Conservation (phyloP, 2,797 vertebrate genomes). For the Benthosema pterotum region DNA sequence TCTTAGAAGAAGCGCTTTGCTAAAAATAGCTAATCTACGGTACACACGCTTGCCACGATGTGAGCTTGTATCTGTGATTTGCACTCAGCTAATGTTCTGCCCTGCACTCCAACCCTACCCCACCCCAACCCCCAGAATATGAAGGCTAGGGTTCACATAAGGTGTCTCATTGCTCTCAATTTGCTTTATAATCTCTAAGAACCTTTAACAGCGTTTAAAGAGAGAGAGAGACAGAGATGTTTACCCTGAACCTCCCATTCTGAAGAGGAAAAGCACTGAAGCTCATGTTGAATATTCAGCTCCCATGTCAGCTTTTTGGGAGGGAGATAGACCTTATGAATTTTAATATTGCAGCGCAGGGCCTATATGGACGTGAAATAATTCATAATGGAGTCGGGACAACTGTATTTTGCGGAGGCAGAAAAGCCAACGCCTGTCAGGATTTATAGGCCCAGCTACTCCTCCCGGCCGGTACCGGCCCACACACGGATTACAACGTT, state of each 20-base stretch:
- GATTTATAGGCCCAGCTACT: too few species aligned
- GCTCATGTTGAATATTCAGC: conserved; percentile 38
- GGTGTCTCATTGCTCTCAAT: conserved; percentile 40
- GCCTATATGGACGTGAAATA: conserved; percentile 3
- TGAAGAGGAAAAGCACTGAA: conserved; percentile 37
- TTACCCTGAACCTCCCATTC: conserved; percentile 55
- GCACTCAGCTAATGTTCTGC: too few species aligned
- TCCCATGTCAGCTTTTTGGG: conserved; percentile 15
- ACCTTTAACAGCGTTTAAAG: conserved; percentile 62
- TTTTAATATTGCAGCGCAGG: conserved; percentile 22
- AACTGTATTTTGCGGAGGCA: conserved; percentile 4
- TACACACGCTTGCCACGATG: too few species aligned
- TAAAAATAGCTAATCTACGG: too few species aligned
- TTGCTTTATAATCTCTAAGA: conserved; percentile 59
- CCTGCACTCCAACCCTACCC: too few species aligned
- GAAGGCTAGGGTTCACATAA: neutral
- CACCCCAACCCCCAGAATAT: too few species aligned
- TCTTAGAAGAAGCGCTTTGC: too few species aligned
- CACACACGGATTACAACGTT: too few species aligned
- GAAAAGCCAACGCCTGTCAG: neutral
- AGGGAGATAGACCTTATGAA: conserved; percentile 31
- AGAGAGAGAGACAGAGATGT: conserved; percentile 43
- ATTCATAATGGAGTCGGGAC: neutral
- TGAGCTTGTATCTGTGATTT: too few species aligned
- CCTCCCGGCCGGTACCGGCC: too few species aligned